Conservation (phyloP, 2,888 invertebrate genomes). For the Rhimphoctona megacephalus region DNA sequence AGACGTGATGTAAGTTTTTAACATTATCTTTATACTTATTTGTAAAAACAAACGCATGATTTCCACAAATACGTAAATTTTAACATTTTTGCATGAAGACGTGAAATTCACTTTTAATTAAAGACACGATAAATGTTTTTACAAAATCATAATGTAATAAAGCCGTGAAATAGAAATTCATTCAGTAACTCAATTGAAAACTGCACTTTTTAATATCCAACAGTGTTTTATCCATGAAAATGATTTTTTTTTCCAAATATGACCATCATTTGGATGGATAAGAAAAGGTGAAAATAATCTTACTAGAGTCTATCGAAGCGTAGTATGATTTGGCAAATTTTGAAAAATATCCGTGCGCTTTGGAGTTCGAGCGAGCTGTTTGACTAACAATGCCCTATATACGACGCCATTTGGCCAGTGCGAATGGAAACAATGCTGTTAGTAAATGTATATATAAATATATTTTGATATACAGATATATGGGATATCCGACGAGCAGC, state of each 20-base stretch:
- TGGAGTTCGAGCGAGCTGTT: background rate
- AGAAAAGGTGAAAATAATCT: background rate
- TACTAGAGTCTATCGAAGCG: background rate
- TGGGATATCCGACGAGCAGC: constrained; percentile 20
- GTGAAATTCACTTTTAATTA: background rate
- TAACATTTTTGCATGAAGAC: background rate
- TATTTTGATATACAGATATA: background rate
- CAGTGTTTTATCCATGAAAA: background rate
- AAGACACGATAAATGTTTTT: background rate
- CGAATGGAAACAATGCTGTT: constrained; percentile 8
- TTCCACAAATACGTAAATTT: background rate
- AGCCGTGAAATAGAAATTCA: background rate
- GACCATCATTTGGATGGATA: background rate
- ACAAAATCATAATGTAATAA: background rate
- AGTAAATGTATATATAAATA: background rate
- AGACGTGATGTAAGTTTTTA: background rate
- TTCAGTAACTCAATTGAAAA: background rate
- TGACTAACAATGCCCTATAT: background rate
- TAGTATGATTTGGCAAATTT: background rate
- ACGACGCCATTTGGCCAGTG: constrained; percentile 33
- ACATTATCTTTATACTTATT: background rate
- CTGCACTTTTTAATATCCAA: background rate
- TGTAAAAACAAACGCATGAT: background rate
- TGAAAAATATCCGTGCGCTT: background rate
- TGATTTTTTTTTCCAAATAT: background rate